Conservation (phyloP, 2,888 invertebrate genomes). For the Lepidocyrtoides sp. region DNA sequence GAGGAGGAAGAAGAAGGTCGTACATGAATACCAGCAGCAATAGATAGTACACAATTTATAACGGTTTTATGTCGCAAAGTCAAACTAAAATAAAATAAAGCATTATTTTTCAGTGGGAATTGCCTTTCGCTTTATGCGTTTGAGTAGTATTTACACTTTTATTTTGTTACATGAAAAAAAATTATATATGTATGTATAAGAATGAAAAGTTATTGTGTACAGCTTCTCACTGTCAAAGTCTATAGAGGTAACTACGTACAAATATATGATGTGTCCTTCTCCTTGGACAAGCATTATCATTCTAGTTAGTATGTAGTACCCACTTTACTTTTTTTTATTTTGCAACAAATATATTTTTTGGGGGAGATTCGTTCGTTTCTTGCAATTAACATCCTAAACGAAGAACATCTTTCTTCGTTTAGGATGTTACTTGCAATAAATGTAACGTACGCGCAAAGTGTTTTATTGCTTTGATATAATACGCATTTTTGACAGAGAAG, state of each 20-base stretch:
- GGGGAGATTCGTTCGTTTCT: no score
- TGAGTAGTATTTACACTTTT: not conserved
- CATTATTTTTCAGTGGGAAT: not conserved
- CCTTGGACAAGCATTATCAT: not conserved
- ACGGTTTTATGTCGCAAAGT: not conserved
- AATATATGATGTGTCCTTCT: no score
- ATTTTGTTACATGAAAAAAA: slow-evolving; percentile 7
- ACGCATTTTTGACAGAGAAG: slow-evolving; percentile 24
- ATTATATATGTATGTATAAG: not conserved
- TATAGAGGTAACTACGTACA: no score
- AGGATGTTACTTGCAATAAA: not conserved
- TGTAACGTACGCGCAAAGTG: slow-evolving; percentile 28
- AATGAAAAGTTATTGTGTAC: not conserved
- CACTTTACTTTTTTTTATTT: not conserved
- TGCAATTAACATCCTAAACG: no score
- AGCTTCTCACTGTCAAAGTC: not conserved
- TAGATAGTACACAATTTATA: not conserved
- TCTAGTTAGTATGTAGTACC: no score
- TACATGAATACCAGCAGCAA: slow-evolving; percentile 7
- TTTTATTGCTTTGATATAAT: slow-evolving; percentile 49
- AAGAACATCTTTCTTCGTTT: no score
- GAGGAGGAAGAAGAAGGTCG: slow-evolving; percentile 16
- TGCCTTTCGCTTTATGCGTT: not conserved
- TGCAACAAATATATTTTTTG: not conserved
- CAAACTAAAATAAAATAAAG: not conserved